Percentiles rank a stretch among this genome's conserved stretches.
These are phyloP conservation scores for Ardeotis arabs DNA, from an alignment of 2,113 vertebrate genomes.

Conservation along the genomic window DNA sequence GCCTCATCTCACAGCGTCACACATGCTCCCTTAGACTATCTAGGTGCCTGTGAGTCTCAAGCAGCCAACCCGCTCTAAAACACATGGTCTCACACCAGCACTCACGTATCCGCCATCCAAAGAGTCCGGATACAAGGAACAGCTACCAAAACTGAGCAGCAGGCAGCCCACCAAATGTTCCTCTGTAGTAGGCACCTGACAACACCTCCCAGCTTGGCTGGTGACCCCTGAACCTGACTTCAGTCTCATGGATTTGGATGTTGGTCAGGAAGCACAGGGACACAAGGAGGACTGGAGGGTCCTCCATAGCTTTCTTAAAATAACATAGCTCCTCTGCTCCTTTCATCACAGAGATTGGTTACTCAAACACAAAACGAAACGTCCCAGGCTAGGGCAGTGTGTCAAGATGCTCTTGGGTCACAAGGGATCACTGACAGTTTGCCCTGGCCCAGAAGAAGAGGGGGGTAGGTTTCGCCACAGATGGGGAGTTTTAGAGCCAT, in stretches of 20 bases:
- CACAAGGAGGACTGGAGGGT: not conserved
- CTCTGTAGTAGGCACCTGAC: not conserved
- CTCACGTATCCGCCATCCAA: rapidly evolving
- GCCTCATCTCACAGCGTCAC: conserved; percentile 48
- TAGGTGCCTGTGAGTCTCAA: not conserved
- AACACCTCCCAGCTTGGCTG: not conserved
- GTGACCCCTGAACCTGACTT: not conserved
- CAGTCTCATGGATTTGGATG: not conserved
- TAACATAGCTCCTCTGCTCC: not conserved
- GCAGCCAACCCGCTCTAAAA: not conserved
- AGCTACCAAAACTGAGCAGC: not conserved
- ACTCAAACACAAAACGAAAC: not conserved
- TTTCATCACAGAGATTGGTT: not conserved
- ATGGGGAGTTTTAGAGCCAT: not conserved
- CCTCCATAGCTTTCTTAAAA: not conserved
- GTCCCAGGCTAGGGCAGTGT: rapidly evolving
- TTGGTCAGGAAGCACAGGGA: not conserved
- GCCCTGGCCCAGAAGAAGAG: not conserved
- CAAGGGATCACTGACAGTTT: not conserved
- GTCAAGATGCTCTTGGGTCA: not conserved
- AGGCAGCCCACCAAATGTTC: not conserved
- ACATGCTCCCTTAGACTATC: not conserved
- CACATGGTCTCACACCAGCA: not conserved
- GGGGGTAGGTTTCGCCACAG: not conserved
- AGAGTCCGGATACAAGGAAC: rapidly evolving